phyloP scores from a whole-genome alignment of 2,797 vertebrate species.

The Phyllotis vaccarum region DNA sequence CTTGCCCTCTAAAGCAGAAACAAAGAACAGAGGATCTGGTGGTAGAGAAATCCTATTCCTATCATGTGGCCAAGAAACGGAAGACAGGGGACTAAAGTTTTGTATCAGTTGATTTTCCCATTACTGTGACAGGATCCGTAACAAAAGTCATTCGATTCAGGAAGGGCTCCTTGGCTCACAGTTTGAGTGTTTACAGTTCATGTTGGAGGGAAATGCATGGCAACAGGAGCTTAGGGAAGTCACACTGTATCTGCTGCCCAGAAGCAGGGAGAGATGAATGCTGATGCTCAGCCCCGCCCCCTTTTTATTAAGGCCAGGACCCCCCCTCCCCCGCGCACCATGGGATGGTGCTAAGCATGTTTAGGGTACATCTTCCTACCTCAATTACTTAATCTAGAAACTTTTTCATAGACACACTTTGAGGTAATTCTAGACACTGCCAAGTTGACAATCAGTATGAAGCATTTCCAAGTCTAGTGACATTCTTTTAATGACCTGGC shows the following conservation, averaged over 20 bases:
- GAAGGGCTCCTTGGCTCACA: background rate
- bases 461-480: background rate
- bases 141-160: background rate
- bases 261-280: background rate
- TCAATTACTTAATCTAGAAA: background rate
- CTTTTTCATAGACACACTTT: background rate
- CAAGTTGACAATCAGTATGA: background rate
- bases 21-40: conserved; percentile 57
- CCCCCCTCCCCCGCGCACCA: too few species aligned
- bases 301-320: background rate
- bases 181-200: background rate
- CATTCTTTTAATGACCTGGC: too few species aligned
- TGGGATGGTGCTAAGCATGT: background rate
- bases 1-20: conserved; percentile 83
- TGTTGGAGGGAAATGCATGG: background rate
- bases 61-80: background rate
- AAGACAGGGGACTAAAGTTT: background rate
- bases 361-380: background rate
- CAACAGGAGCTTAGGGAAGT: background rate
- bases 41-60: too few species aligned
- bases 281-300: background rate
- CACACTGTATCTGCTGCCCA: too few species aligned
- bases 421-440: background rate
- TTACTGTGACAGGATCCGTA: too few species aligned
- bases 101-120: background rate